These are phyloP conservation scores for Smittia aterrima DNA, from an alignment of 2,888 invertebrate species.

Conservation along the genomic window DNA sequence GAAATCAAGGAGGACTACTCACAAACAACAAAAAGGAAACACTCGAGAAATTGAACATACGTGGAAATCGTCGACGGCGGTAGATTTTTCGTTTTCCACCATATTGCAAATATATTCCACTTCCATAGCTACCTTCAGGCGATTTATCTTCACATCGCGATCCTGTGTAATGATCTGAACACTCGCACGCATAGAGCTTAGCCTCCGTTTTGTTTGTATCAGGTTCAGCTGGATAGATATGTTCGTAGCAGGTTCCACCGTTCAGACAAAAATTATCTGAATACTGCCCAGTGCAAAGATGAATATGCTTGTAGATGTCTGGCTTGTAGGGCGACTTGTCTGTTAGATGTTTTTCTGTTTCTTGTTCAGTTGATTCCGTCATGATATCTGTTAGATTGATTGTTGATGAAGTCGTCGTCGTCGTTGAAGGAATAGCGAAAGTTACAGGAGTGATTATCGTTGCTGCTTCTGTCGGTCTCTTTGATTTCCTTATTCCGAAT, in stretches of 20 bases:
- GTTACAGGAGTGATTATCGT: not conserved
- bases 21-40: no score
- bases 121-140: conserved; percentile 1
- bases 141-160: not conserved
- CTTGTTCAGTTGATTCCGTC: not conserved
- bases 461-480: not conserved
- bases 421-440: not conserved
- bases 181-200: not conserved
- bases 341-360: not conserved
- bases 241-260: not conserved
- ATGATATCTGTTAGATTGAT: not conserved
- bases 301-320: not conserved
- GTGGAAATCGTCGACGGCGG: not conserved
- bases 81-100: not conserved
- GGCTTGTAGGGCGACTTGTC: not conserved
- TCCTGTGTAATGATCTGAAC: not conserved
- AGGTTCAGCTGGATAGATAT: not conserved
- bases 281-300: not conserved
- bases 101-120: no score
- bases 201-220: no score
- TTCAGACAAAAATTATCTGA: not conserved
- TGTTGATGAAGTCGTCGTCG: not conserved
- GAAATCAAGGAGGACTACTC: no score
- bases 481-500: not conserved
- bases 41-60: not conserved